Evolutionary conservation across 2,888 invertebrate species (phyloP).

Genomic region (Pedicia rivosa): DNA sequence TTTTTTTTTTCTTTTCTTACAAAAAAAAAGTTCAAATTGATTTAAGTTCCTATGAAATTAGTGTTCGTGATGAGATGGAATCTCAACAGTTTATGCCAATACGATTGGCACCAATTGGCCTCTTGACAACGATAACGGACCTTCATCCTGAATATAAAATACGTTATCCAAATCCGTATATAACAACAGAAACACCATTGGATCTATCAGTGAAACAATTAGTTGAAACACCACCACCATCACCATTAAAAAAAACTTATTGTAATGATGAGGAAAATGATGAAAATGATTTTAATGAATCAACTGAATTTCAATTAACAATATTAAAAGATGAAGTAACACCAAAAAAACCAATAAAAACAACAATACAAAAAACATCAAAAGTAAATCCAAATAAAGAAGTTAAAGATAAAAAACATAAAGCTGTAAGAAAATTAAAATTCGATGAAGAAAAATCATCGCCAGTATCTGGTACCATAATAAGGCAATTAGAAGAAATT

Average conservation of each 20-base stretch:
- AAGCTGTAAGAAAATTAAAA: slow-evolving; percentile 57
- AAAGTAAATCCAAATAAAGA: slow-evolving; percentile 16
- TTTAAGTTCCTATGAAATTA: too few species aligned
- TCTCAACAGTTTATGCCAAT: slow-evolving; percentile 10
- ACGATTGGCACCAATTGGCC: slow-evolving; percentile 18
- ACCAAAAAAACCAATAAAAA: slow-evolving; percentile 22
- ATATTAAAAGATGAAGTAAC: slow-evolving; percentile 18
- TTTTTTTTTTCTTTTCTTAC: too few species aligned
- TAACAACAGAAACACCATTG: slow-evolving; percentile 35
- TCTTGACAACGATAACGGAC: slow-evolving; percentile 29
- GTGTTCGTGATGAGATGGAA: slow-evolving; percentile 11
- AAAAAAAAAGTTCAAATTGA: too few species aligned
- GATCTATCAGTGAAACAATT: slow-evolving; percentile 53
- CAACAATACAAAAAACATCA: slow-evolving; percentile 21
- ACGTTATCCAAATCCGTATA: slow-evolving; percentile 25
- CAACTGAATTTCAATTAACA: slow-evolving; percentile 13
- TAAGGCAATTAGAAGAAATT: slow-evolving; percentile 60
- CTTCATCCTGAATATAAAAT: slow-evolving; percentile 30
- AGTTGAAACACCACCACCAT: slow-evolving; percentile 36
- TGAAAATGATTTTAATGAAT: slow-evolving; percentile 8
- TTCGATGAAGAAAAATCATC: slow-evolving; percentile 87
- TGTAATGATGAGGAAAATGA: slow-evolving; percentile 10
- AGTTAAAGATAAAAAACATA: slow-evolving; percentile 26
- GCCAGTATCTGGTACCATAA: slow-evolving; percentile 90
- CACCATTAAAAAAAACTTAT: slow-evolving; percentile 40